Conservation (phyloP, 2,113 vertebrate species). For the Saccopteryx bilineata region DNA sequence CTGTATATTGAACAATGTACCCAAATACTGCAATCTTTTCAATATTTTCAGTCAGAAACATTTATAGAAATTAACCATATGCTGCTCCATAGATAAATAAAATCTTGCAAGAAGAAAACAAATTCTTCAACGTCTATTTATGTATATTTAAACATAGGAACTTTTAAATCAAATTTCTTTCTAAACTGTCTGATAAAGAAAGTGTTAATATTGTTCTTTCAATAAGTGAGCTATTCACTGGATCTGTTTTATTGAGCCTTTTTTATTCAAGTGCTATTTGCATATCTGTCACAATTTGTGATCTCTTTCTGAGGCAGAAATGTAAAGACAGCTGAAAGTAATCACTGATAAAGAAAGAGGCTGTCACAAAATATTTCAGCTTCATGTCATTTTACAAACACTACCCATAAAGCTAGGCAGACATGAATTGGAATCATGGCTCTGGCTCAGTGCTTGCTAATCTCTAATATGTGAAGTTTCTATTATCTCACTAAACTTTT, state of each 20-base stretch:
- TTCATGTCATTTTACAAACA: slow-evolving; percentile 49
- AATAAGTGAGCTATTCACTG: background rate
- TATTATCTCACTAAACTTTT: background rate
- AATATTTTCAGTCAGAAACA: background rate
- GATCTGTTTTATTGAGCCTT: background rate
- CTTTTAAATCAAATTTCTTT: slow-evolving; percentile 39
- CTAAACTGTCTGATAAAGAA: background rate
- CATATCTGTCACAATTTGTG: slow-evolving; percentile 51
- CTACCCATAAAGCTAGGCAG: background rate
- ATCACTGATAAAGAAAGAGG: slow-evolving; percentile 40
- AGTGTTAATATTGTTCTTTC: background rate
- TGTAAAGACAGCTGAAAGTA: slow-evolving; percentile 38
- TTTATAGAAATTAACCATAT: background rate
- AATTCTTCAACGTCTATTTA: background rate
- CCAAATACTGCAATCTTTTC: fast-evolving
- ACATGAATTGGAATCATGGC: background rate
- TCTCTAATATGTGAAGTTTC: background rate
- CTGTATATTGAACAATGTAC: background rate
- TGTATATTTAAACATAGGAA: slow-evolving; percentile 47
- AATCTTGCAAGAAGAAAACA: background rate
- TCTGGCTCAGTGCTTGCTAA: background rate
- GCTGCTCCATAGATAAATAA: background rate
- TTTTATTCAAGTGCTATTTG: slow-evolving; percentile 34
- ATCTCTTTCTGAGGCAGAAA: slow-evolving; percentile 46
- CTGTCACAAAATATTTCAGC: background rate